Evolutionary conservation across 2,113 vertebrate species (phyloP).

Genomic region (Zeus faber): DNA sequence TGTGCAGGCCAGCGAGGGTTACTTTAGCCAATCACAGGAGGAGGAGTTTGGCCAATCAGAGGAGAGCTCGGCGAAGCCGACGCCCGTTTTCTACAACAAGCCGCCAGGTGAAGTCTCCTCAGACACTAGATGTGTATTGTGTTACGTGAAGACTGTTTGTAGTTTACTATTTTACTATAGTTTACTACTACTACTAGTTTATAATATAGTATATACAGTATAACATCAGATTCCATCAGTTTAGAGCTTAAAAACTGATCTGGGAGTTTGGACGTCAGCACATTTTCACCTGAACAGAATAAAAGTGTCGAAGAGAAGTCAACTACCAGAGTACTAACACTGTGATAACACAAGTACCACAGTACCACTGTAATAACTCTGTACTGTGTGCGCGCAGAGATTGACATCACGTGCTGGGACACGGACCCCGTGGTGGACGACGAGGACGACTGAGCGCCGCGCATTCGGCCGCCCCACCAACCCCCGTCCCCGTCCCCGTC

Average conservation of each 20-base stretch:
- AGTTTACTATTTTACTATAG: neutral
- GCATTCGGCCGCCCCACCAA: too few relatives aligned
- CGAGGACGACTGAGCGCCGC: conserved; percentile 88
- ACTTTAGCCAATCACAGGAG: conserved; percentile 96
- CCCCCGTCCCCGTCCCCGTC: too few relatives aligned
- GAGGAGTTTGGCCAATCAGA: conserved; percentile 89
- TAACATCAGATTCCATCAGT: neutral
- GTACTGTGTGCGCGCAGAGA: conserved; percentile 75
- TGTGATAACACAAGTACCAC: neutral
- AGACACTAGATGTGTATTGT: neutral
- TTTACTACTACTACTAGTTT: neutral
- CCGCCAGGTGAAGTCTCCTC: conserved; percentile 83
- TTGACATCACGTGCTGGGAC: conserved; percentile 97
- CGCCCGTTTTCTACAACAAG: conserved; percentile 91
- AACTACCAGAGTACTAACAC: too few relatives aligned
- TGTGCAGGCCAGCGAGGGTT: conserved; percentile 88
- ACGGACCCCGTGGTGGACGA: conserved; percentile 91
- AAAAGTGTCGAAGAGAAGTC: too few relatives aligned
- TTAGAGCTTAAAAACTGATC: too few relatives aligned
- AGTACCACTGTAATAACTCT: neutral
- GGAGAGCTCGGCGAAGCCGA: conserved; percentile 86
- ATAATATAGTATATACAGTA: neutral
- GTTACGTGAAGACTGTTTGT: neutral
- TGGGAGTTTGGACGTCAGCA: too few relatives aligned
- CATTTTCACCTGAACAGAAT: too few relatives aligned